Percentiles rank a stretch among this genome's conserved stretches.
phyloP scores from a whole-genome alignment of 2,888 invertebrate genomes.

The Chesias legatella region DNA sequence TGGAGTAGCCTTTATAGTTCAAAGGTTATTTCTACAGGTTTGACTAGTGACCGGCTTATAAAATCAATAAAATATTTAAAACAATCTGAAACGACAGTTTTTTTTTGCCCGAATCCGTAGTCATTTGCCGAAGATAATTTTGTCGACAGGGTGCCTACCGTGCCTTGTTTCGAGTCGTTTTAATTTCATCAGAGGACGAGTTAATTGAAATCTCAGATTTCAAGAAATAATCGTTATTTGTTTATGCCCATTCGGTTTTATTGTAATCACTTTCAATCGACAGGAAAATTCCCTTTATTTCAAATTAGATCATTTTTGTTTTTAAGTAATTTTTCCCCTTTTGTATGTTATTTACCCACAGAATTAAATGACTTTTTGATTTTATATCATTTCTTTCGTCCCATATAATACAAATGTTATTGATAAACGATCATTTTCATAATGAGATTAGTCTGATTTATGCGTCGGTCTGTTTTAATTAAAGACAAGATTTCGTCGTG shows the following conservation, averaged over 20 bases:
- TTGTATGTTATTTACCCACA: constrained; percentile 12
- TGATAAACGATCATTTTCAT: constrained; percentile 8
- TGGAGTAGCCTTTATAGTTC: constrained; percentile 56
- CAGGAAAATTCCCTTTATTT: constrained; percentile 14
- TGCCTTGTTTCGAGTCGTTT: constrained; percentile 4
- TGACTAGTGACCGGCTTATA: constrained; percentile 46
- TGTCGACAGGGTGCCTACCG: constrained; percentile 2
- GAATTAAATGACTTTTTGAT: constrained; percentile 7
- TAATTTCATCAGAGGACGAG: constrained; percentile 5
- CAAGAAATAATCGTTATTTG: constrained; percentile 7
- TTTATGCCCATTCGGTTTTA: constrained; percentile 9
- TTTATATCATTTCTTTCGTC: not conserved
- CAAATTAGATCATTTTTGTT: constrained; percentile 17
- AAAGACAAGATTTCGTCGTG: constrained; percentile 13
- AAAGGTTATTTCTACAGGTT: constrained; percentile 64
- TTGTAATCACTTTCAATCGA: constrained; percentile 14
- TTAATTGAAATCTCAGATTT: constrained; percentile 4
- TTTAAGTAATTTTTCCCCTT: constrained; percentile 15
- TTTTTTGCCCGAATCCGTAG: constrained; percentile 33
- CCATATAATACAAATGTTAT: constrained; percentile 1
- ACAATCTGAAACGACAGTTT: constrained; percentile 39
- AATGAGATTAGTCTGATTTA: constrained; percentile 14
- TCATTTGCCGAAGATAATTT: constrained; percentile 13
- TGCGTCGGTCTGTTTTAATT: constrained; percentile 20
- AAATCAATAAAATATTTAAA: constrained; percentile 51